Percentiles rank a stretch among this genome's conserved stretches.
These are phyloP conservation scores for Spodoptera littoralis DNA, from an alignment of 2,888 invertebrate species.

Conservation along the genomic window DNA sequence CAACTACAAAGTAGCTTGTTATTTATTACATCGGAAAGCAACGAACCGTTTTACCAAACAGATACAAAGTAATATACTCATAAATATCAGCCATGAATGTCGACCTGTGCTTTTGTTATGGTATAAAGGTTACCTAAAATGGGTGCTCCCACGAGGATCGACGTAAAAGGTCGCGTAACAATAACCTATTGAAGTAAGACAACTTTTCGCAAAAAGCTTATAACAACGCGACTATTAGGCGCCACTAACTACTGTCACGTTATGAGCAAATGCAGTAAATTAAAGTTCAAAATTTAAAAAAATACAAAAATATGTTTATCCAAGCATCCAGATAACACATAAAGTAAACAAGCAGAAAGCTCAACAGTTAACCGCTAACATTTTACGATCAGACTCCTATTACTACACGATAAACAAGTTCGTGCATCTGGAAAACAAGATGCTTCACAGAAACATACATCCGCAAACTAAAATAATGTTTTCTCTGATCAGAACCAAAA, in stretches of 20 bases:
- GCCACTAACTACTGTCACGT: constrained; percentile 59
- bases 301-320: constrained; percentile 20
- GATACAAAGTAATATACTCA: constrained; percentile 56
- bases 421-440: constrained; percentile 73
- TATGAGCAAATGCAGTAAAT: constrained; percentile 37
- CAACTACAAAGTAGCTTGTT: constrained; percentile 16
- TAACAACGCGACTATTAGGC: constrained; percentile 74
- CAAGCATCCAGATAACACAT: constrained; percentile 53
- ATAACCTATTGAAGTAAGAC: constrained; percentile 74
- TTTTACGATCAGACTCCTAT: constrained; percentile 77
- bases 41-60: constrained; percentile 25
- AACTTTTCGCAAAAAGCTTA: constrained; percentile 72
- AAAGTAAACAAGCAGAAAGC: constrained; percentile 72
- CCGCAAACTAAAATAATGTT: constrained; percentile 76
- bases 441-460: constrained; percentile 76
- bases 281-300: constrained; percentile 14
- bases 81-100: constrained; percentile 68
- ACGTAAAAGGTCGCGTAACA: constrained; percentile 79
- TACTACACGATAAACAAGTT: constrained; percentile 81
- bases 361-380: constrained; percentile 71
- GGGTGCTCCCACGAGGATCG: constrained; percentile 70
- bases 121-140: constrained; percentile 67
- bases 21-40: constrained; percentile 40
- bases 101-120: constrained; percentile 68
- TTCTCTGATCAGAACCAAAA: constrained; percentile 56